These are phyloP conservation scores for Drosophila prosaltans DNA, from an alignment of 1,140 invertebrate species.

Conservation along the genomic window DNA sequence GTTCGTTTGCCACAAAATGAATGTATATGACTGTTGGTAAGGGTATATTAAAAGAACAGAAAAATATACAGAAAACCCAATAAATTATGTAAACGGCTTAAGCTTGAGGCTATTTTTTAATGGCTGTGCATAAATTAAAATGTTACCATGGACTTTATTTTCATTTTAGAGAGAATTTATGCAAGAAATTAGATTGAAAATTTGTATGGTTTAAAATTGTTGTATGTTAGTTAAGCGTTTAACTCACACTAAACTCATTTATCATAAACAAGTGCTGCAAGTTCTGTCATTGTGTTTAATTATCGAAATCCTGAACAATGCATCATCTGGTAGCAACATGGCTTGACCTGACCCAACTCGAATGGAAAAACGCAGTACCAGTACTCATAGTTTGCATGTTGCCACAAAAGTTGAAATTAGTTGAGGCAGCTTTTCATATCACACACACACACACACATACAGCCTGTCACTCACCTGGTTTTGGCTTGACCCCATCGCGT, in stretches of 20 bases:
- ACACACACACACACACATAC: neutral
- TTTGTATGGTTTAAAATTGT: neutral
- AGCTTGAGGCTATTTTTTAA: constrained; percentile 51
- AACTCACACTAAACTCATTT: constrained; percentile 40
- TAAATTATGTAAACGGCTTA: constrained; percentile 79
- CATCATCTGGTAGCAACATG: constrained; percentile 71
- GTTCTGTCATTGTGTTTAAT: constrained; percentile 83
- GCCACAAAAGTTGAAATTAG: constrained; percentile 44
- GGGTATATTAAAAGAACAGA: neutral
- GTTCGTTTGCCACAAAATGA: neutral
- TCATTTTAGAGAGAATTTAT: constrained; percentile 11
- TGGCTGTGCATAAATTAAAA: constrained; percentile 60
- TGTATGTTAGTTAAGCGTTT: constrained; percentile 1
- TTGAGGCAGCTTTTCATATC: constrained; percentile 35
- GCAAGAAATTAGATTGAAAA: constrained; percentile 16
- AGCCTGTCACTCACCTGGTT: constrained; percentile 36
- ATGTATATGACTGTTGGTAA: neutral
- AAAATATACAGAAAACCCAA: constrained; percentile 32
- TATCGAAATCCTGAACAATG: constrained; percentile 79
- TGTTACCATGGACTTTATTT: constrained; percentile 3
- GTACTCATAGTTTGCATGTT: constrained; percentile 47
- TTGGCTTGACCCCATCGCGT: constrained; percentile 53
- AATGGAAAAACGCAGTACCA: neutral
- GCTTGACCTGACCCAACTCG: constrained; percentile 39
- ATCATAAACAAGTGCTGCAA: constrained; percentile 60